These are phyloP conservation scores for Siderastrea siderea DNA, from an alignment of 92 coral and sea anemone species.

Conservation along the genomic window DNA sequence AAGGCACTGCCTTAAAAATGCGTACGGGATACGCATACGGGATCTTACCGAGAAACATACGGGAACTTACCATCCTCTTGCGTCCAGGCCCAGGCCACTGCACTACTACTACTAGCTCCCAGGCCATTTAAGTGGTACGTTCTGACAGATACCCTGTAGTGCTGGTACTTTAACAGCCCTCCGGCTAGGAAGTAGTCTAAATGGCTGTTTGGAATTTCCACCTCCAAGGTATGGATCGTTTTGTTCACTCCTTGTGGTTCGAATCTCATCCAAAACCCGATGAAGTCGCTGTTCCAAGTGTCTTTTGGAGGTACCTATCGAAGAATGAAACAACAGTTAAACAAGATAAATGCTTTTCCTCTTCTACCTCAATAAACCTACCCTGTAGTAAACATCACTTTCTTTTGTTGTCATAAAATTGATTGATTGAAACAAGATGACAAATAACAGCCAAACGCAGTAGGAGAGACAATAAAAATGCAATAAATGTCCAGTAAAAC, in stretches of 20 bases:
- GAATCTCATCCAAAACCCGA: constrained; percentile 68
- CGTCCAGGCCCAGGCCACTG: constrained; percentile 84
- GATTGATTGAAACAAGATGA: too few species aligned
- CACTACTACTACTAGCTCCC: constrained; percentile 76
- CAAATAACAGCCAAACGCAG: too few species aligned
- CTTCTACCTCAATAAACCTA: constrained; percentile 1
- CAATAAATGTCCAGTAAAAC: too few species aligned
- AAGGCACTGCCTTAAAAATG: too few species aligned
- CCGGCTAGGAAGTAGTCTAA: constrained; percentile 69
- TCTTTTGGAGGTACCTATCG: constrained; percentile 82
- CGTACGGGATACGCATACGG: neutral
- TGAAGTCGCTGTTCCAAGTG: constrained; percentile 92
- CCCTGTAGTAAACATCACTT: neutral
- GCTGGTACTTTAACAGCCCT: constrained; percentile 82
- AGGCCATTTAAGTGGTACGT: constrained; percentile 82
- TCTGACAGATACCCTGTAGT: constrained; percentile 83
- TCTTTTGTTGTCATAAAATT: too few species aligned
- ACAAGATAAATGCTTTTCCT: too few species aligned
- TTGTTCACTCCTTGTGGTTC: constrained; percentile 67
- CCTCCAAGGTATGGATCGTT: constrained; percentile 26
- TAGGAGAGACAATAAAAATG: too few species aligned
- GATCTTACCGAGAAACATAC: neutral
- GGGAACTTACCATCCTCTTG: constrained; percentile 85
- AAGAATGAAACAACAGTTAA: too few species aligned
- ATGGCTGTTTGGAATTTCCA: constrained; percentile 65